phyloP scores from a whole-genome alignment of 2,888 invertebrate genomes.

The Euproctis similis region DNA sequence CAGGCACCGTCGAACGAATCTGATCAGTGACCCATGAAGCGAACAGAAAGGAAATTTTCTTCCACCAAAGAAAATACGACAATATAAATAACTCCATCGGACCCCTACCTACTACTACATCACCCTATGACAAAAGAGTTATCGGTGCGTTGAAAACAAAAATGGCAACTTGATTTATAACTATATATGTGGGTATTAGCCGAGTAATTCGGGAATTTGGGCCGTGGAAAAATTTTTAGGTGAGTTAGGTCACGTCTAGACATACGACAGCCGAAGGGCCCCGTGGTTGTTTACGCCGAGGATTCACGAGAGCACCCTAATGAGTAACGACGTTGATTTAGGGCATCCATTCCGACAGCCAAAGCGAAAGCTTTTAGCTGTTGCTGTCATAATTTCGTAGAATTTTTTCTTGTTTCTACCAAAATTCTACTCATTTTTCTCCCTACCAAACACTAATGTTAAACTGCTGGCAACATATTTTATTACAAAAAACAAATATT shows the following conservation, averaged over 20 bases:
- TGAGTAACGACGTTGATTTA: constrained; percentile 46
- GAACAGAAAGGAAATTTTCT: constrained; percentile 74
- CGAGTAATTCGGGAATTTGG: constrained; percentile 39
- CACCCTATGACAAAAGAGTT: constrained; percentile 77
- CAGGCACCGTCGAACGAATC: constrained; percentile 54
- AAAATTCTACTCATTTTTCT: constrained; percentile 23
- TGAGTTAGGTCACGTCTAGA: constrained; percentile 39
- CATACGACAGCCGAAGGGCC: constrained; percentile 39
- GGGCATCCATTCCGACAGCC: constrained; percentile 22
- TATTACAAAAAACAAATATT: not conserved
- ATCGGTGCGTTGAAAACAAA: constrained; percentile 77
- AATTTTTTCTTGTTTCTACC: constrained; percentile 14
- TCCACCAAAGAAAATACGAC: constrained; percentile 69
- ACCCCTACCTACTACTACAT: constrained; percentile 67
- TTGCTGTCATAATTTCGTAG: constrained; percentile 40
- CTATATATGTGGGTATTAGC: constrained; percentile 51
- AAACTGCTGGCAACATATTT: too few species aligned
- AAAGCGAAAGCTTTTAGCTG: constrained; percentile 40
- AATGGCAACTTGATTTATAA: constrained; percentile 72
- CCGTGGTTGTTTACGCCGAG: constrained; percentile 33
- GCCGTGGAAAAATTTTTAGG: constrained; percentile 26
- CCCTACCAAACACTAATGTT: constrained; percentile 12
- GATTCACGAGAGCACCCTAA: constrained; percentile 34
- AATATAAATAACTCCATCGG: constrained; percentile 75
- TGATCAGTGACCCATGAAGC: constrained; percentile 75